Evolutionary conservation across 2,113 vertebrate genomes (phyloP).

Genomic region (Chaenocephalus aceratus): DNA sequence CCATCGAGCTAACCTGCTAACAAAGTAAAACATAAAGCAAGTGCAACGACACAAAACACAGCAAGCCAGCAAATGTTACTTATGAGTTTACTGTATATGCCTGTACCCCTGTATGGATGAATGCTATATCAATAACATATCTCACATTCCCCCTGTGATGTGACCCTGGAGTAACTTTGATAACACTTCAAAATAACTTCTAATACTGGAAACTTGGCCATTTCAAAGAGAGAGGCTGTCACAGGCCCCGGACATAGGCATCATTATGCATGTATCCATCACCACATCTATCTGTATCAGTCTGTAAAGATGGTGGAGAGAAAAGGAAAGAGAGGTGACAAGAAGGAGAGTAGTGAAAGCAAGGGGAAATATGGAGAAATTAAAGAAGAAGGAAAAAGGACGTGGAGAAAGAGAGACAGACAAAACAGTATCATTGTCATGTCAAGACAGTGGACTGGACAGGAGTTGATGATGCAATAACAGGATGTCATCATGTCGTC

Average conservation of each 20-base stretch:
- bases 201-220: neutral
- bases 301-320: neutral
- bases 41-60: no score
- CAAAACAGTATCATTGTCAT: conserved; percentile 35
- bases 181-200: conserved; percentile 1
- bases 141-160: no score
- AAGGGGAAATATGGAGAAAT: neutral
- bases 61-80: no score
- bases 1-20: no score
- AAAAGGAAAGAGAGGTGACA: neutral
- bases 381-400: conserved; percentile 2
- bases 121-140: neutral
- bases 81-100: no score
- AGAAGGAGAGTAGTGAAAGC: neutral
- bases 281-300: neutral
- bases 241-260: conserved; percentile 22
- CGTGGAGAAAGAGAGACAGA: neutral
- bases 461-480: conserved; percentile 62
- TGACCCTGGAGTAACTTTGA: conserved; percentile 21
- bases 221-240: conserved; percentile 29
- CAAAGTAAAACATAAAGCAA: no score
- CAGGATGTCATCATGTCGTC: conserved; percentile 62
- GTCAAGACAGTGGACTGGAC: conserved; percentile 45
- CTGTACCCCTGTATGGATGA: neutral
- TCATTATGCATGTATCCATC: conserved; percentile 33